phyloP scores from a whole-genome alignment of 2,113 vertebrate species.

The Daubentonia madagascariensis region DNA sequence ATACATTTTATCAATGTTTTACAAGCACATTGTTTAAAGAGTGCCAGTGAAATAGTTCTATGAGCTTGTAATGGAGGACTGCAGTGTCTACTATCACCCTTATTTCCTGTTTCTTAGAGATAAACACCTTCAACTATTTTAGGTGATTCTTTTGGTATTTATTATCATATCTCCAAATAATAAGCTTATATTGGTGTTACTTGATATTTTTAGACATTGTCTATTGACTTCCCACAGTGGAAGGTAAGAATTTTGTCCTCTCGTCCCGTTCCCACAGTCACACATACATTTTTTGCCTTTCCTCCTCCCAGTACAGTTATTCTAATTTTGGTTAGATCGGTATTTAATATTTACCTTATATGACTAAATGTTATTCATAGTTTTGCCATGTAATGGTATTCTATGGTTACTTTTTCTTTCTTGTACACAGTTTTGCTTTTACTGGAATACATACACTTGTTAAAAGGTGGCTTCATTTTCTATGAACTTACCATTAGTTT shows the following conservation, averaged over 20 bases:
- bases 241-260: background rate
- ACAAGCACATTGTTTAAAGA: background rate
- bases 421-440: background rate
- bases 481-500: background rate
- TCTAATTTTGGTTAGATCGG: background rate
- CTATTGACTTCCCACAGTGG: background rate
- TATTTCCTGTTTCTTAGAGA: background rate
- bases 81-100: background rate
- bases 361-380: background rate
- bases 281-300: background rate
- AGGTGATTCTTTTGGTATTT: background rate
- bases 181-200: background rate
- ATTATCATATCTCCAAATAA: background rate
- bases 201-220: background rate
- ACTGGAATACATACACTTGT: background rate
- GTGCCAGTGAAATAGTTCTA: background rate
- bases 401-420: background rate
- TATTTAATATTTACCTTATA: constrained; percentile 11
- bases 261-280: background rate
- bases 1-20: background rate
- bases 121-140: background rate
- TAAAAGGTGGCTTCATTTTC: background rate
- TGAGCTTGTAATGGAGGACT: background rate
- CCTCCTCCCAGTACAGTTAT: background rate
- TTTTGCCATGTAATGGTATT: background rate